A percentile compares a stretch with the other conserved stretches of the same genome.
These are phyloP conservation scores for Nyctereutes procyonoides DNA, from an alignment of 2,113 vertebrate genomes.

Conservation along the genomic window DNA sequence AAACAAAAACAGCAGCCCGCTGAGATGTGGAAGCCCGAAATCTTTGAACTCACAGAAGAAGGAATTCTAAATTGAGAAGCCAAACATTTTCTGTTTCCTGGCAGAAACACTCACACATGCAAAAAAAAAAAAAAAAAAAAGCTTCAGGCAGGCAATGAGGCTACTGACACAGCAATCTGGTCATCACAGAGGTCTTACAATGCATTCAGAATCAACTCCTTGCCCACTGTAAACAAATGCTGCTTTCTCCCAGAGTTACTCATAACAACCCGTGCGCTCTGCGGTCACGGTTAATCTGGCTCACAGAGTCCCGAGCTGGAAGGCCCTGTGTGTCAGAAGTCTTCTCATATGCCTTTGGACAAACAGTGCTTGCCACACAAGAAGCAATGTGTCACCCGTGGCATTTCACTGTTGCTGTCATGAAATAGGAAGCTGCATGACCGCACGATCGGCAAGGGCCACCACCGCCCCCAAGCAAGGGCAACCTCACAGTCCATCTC, in stretches of 20 bases:
- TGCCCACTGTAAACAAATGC: constrained; percentile 70
- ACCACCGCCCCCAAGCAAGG: constrained; percentile 45
- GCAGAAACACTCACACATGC: constrained; percentile 68
- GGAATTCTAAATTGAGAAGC: constrained; percentile 72
- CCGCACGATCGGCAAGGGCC: constrained; percentile 42
- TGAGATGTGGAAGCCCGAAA: constrained; percentile 68
- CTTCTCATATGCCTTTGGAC: constrained; percentile 44
- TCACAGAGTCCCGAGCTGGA: constrained; percentile 37
- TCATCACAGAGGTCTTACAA: constrained; percentile 42
- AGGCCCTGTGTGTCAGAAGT: neutral
- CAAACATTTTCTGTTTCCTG: constrained; percentile 79
- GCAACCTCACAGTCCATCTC: constrained; percentile 5
- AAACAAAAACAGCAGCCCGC: constrained; percentile 65
- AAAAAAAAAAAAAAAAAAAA: constrained; percentile 17
- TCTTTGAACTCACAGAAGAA: constrained; percentile 70
- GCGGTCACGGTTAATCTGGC: constrained; percentile 62
- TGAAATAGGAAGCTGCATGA: constrained; percentile 49
- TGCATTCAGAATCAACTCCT: constrained; percentile 57
- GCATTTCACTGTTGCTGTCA: constrained; percentile 43
- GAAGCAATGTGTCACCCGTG: constrained; percentile 31
- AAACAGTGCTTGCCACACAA: constrained; percentile 65
- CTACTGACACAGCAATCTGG: constrained; percentile 60
- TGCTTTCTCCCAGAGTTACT: constrained; percentile 69
- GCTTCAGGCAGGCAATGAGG: constrained; percentile 46
- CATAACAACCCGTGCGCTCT: constrained; percentile 71